These are phyloP conservation scores for Chrysocyon brachyurus DNA, from an alignment of 2,797 vertebrate species.

Conservation along the genomic window DNA sequence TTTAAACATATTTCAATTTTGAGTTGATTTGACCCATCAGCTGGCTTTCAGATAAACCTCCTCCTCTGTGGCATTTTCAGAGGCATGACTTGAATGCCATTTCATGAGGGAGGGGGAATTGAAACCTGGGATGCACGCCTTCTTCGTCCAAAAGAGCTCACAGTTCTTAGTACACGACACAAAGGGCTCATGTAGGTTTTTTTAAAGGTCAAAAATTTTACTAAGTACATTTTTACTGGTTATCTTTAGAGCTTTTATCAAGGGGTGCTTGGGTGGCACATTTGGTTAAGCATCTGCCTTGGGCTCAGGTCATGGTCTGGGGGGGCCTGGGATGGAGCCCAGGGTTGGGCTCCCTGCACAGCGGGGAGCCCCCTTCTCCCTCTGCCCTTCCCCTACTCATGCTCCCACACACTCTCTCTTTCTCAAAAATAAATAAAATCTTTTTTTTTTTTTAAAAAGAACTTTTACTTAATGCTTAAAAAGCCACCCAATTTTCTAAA, in stretches of 20 bases:
- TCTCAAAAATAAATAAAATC: too few species aligned
- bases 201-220: background rate
- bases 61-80: background rate
- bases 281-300: too few species aligned
- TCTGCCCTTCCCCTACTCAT: too few species aligned
- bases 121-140: background rate
- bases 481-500: background rate
- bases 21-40: background rate
- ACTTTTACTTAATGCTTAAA: conserved; percentile 18
- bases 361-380: too few species aligned
- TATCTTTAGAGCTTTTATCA: background rate
- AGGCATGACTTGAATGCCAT: background rate
- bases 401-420: too few species aligned
- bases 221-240: background rate
- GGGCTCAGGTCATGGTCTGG: too few species aligned
- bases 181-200: background rate
- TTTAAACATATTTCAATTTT: background rate
- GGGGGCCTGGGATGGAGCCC: too few species aligned
- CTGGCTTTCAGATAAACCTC: background rate
- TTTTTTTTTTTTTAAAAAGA: background rate
- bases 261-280: too few species aligned
- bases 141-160: background rate
- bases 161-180: background rate
- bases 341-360: too few species aligned
- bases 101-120: background rate